phyloP scores from a whole-genome alignment of 2,113 vertebrate species.

The Caranx melampygus region DNA sequence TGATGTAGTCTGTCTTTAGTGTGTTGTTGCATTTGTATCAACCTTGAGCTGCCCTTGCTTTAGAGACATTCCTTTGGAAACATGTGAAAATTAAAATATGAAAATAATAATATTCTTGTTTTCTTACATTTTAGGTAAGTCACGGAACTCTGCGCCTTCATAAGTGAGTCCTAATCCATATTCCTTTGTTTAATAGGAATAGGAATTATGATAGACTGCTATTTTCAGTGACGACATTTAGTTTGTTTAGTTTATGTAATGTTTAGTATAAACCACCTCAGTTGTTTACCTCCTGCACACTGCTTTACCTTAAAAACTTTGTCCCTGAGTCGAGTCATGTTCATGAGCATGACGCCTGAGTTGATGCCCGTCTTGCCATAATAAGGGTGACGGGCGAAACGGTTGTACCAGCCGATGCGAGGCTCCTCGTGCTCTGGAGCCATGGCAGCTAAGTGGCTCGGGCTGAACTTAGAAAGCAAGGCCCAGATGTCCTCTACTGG shows the following conservation, averaged over 20 bases:
- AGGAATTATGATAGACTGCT: not conserved
- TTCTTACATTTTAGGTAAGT: not conserved
- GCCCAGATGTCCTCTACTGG: conserved; percentile 95
- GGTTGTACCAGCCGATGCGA: conserved; percentile 97
- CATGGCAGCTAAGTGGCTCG: conserved; percentile 94
- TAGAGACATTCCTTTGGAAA: not conserved
- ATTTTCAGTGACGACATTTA: not conserved
- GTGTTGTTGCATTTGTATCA: not conserved
- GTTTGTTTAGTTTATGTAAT: not conserved
- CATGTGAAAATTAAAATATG: not conserved
- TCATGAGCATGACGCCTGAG: conserved; percentile 99
- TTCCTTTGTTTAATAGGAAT: not conserved
- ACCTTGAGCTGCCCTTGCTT: not conserved
- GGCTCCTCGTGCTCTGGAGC: conserved; percentile 96
- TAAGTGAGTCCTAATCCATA: not conserved
- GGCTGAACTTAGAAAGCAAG: conserved; percentile 89
- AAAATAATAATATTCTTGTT: not conserved
- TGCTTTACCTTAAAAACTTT: conserved; percentile 90
- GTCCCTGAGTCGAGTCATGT: conserved; percentile 94
- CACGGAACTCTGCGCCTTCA: too few species aligned
- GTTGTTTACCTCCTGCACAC: not conserved
- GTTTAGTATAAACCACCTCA: not conserved
- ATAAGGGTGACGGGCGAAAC: conserved; percentile 96
- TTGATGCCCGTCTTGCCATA: conserved; percentile 94
- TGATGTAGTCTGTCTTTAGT: not conserved